Evolutionary conservation across 1,140 invertebrate genomes (phyloP).

Genomic region (Papilio polyxenes): DNA sequence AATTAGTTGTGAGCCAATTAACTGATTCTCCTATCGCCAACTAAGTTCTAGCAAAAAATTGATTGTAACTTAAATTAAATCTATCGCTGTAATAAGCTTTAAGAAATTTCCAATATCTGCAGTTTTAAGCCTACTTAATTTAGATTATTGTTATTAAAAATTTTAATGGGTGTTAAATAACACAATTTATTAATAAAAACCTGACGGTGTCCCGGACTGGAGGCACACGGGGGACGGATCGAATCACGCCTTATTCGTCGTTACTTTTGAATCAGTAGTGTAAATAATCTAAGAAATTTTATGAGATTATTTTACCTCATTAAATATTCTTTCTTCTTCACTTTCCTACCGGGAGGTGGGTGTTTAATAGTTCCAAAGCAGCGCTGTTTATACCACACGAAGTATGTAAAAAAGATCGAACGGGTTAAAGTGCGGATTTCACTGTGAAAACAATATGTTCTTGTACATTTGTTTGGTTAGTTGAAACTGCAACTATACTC

Average conservation of each 20-base stretch:
- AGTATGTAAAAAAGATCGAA: neutral
- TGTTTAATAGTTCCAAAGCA: constrained; percentile 14
- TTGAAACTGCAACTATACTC: neutral
- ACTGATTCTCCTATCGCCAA: constrained; percentile 6
- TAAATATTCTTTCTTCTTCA: neutral
- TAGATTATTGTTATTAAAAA: neutral
- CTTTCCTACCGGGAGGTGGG: neutral
- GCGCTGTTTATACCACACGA: neutral
- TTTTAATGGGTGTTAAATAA: too few relatives aligned
- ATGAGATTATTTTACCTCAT: constrained; percentile 9
- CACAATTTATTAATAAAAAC: too few relatives aligned
- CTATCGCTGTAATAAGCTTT: neutral
- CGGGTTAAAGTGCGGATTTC: too few relatives aligned
- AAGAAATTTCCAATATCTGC: neutral
- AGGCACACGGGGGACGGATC: too few relatives aligned
- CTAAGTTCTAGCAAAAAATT: neutral
- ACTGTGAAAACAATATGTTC: neutral
- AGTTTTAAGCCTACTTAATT: neutral
- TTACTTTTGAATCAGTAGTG: neutral
- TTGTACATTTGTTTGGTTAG: neutral
- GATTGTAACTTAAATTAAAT: neutral
- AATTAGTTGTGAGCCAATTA: constrained; percentile 17
- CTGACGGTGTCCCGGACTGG: too few relatives aligned
- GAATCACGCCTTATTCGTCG: neutral
- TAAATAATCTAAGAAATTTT: neutral